Evolutionary conservation across 2,888 invertebrate species (phyloP).

Genomic region (Pediacus dermestoides): DNA sequence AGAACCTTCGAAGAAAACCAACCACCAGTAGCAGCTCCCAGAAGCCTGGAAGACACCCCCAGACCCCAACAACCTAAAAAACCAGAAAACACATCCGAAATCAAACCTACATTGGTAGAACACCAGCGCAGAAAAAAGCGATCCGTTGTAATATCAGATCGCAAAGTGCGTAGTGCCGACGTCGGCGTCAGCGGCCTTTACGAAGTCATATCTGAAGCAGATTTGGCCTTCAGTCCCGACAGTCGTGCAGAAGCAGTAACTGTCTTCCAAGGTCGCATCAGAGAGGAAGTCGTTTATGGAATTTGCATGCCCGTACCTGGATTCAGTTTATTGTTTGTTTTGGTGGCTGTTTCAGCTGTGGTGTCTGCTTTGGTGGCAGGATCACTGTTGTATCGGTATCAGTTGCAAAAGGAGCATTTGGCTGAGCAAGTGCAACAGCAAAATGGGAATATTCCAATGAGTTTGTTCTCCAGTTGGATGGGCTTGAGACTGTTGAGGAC

Average conservation of each 20-base stretch:
- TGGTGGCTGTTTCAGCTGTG: slow-evolving; percentile 82
- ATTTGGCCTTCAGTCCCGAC: slow-evolving; percentile 85
- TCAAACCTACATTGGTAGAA: not conserved
- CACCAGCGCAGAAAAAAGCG: slow-evolving; percentile 49
- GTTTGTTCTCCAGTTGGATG: slow-evolving; percentile 71
- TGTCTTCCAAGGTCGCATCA: slow-evolving; percentile 81
- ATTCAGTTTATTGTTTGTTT: slow-evolving; percentile 83
- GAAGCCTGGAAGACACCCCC: slow-evolving; percentile 41
- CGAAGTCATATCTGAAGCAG: slow-evolving; percentile 86
- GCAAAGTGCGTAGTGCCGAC: slow-evolving; percentile 77
- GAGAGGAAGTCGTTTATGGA: slow-evolving; percentile 87
- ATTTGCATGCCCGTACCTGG: slow-evolving; percentile 88
- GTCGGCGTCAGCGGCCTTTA: slow-evolving; percentile 87
- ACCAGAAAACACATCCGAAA: slow-evolving; percentile 8
- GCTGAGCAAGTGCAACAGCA: slow-evolving; percentile 52
- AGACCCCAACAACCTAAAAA: slow-evolving; percentile 1
- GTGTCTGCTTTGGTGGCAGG: slow-evolving; percentile 85
- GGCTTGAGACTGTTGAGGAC: slow-evolving; percentile 62
- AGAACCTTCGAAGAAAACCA: slow-evolving; percentile 60
- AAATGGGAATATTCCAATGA: slow-evolving; percentile 56
- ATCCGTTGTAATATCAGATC: slow-evolving; percentile 63
- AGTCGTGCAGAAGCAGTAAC: slow-evolving; percentile 76
- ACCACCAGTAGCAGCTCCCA: slow-evolving; percentile 54
- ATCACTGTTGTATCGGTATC: slow-evolving; percentile 51
- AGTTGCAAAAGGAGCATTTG: slow-evolving; percentile 67